Base-by-base conservation (phyloP, 2,113 vertebrate genomes). In the Zonotrichia leucophrys region DNA sequence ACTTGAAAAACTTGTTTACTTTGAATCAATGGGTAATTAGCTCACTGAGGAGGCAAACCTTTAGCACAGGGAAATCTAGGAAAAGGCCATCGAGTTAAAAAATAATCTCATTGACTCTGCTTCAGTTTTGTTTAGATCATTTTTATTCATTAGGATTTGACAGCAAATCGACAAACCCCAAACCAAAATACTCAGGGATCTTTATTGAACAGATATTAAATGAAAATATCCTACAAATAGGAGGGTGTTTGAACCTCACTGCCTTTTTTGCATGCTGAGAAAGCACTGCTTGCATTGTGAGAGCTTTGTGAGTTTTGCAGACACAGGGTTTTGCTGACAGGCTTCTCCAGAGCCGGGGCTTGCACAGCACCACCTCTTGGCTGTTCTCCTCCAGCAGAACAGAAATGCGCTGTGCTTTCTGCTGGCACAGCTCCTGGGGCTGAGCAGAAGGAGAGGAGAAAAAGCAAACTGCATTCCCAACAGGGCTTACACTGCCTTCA, bases 381-480 rank as follows among this genome's bases (percentile, higher is more conserved):
- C 79, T 92, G 53, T 1, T 66, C 30, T 46, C 20, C 15, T 6
- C 50, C 72, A n/a, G 53, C 79, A 69, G 55, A 22, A 58, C 10
- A 24, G 39, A 22, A 28, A 23, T 16, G 7, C 6, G 0, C 17
- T 16, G 66, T 23, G 0, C 58, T 75, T 73, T 42, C 66, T 83
- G 69, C 84, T 94, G 87, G 87, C 93, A 82, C 6, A 3, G 62
- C 53, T 83, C 59, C 8, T 78, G 83, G 86, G 50, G 50, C 83
- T 92, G 42, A 92, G 86, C 83, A 63, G 27, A 63, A 77, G 83
- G 79, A 94, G 35, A 74, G 63, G 37, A 88, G 79, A 86, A 81
- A 0, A 77, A 95, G 72, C 88, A 88, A 92, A 88, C 39, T 88
- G 72, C 59, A 59, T 84, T 76, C 90, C 74, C 87, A 73, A 41